Evolutionary conservation across 1,140 invertebrate species (phyloP), one percentile per base, ranked within the genome.

Genomic region (Akabosia matsudoensis): DNA sequence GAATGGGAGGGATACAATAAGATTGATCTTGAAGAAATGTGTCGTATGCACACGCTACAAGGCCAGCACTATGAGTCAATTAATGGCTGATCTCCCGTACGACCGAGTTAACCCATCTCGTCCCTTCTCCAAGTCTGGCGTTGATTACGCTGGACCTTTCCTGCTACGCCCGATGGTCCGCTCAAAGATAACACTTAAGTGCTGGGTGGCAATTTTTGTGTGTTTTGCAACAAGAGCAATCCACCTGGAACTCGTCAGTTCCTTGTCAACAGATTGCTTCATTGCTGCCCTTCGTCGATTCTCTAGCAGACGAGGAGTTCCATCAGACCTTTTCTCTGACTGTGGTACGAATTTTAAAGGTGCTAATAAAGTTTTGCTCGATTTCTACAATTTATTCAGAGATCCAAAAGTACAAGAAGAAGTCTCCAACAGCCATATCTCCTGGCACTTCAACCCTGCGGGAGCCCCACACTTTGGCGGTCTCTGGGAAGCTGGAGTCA

Each of bases 71-170:
- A 28, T 76, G 7, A 64, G 74, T 28, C 82, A 76, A 2, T 13
- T 80, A 1, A 85, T 85, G 84, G 84, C 78, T 14, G 56, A 82
- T 56, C 73, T 85, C 1, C 83, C 84, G 3, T 22, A 16, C 26
- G 54, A 78, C 33, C 33, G 84, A 61, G 80, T 86, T 0, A 79
- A 34, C 28, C 75, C 81, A 14, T 22, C 79, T 14, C 56, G 70
- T 0, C 45, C 70, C 1, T 76, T 76, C 61, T n/a, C 1, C 0
- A 16, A 52, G 1, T 45, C 52, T 0, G 74, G 70, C 0, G 18
- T 76, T 24, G 75, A 76, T n/a, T 34, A 56, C 28, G 75, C 70
- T 26, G 75, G 75, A 1, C 75, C 75, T 0, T 56, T 56, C 14
- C 0, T 13, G 18, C 13, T 76, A 0, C 26, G 30, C 2, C 26